phyloP scores from a whole-genome alignment of 37 sponge, comb jelly and placozoan species.

The Cladorhizidae sp. region DNA sequence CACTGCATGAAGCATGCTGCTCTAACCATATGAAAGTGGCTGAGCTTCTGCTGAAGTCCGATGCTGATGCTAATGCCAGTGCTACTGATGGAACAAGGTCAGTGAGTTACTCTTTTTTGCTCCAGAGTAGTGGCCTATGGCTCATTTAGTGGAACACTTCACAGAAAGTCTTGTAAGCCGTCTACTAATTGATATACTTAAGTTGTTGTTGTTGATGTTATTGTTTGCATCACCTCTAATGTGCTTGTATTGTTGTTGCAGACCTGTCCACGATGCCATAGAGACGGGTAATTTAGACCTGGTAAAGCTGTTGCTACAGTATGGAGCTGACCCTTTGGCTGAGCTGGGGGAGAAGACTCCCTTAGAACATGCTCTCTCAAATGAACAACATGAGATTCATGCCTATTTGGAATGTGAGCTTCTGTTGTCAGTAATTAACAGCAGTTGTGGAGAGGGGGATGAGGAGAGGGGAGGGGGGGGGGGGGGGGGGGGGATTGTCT shows the following conservation, averaged over 20 bases:
- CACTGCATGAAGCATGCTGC: slow-evolving; percentile 85
- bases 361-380: slow-evolving; percentile 46
- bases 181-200: too few species aligned
- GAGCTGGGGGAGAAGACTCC: slow-evolving; percentile 73
- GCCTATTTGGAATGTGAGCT: slow-evolving; percentile 55
- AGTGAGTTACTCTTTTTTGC: too few species aligned
- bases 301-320: slow-evolving; percentile 58
- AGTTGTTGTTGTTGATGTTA: too few species aligned
- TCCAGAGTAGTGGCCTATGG: too few species aligned
- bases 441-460: not conserved
- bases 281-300: slow-evolving; percentile 57
- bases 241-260: not conserved
- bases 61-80: slow-evolving; percentile 72
- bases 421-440: not conserved
- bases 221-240: too few species aligned
- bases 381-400: slow-evolving; percentile 34
- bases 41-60: slow-evolving; percentile 61
- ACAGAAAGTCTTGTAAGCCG: too few species aligned
- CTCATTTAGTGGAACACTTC: too few species aligned
- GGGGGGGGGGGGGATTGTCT: too few species aligned
- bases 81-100: slow-evolving; percentile 85
- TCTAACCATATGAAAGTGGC: slow-evolving; percentile 42
- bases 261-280: slow-evolving; percentile 92
- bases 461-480: too few species aligned
- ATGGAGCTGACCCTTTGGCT: slow-evolving; percentile 71